A percentile compares a stretch with the other conserved stretches of the same genome.
phyloP scores from a whole-genome alignment of 64 coral and sea anemone species.

The Cladopsammia gracilis region DNA sequence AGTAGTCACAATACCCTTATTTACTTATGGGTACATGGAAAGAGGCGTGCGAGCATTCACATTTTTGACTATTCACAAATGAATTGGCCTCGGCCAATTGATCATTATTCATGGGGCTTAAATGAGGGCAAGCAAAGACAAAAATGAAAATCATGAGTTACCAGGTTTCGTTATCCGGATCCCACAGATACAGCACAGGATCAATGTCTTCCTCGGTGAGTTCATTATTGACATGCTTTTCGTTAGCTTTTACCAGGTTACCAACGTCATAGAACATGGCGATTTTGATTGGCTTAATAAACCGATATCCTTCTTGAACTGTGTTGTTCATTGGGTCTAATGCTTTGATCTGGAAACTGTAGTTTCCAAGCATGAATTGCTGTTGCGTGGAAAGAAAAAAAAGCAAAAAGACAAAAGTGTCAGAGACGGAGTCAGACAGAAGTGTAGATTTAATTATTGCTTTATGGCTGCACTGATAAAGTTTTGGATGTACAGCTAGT shows the following conservation, averaged over 20 bases:
- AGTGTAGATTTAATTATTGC: no score
- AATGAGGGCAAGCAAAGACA: not conserved
- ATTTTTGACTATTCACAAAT: no score
- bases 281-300: constrained; percentile 83
- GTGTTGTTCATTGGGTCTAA: constrained; percentile 74
- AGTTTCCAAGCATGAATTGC: constrained; percentile 98
- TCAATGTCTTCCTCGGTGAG: constrained; percentile 78
- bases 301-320: constrained; percentile 71
- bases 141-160: not conserved
- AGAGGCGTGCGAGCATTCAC: no score
- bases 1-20: no score
- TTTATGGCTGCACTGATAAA: no score
- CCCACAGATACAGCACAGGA: constrained; percentile 89
- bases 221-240: constrained; percentile 82
- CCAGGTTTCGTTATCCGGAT: constrained; percentile 88
- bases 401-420: not conserved
- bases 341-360: constrained; percentile 96
- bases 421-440: no score
- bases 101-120: no score
- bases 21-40: no score
- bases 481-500: no score
- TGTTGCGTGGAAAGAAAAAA: not conserved
- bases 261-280: constrained; percentile 92
- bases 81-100: no score
- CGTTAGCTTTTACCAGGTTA: constrained; percentile 89